phyloP scores from a whole-genome alignment of 2,888 invertebrate species.

The Ptychoptera contaminata region DNA sequence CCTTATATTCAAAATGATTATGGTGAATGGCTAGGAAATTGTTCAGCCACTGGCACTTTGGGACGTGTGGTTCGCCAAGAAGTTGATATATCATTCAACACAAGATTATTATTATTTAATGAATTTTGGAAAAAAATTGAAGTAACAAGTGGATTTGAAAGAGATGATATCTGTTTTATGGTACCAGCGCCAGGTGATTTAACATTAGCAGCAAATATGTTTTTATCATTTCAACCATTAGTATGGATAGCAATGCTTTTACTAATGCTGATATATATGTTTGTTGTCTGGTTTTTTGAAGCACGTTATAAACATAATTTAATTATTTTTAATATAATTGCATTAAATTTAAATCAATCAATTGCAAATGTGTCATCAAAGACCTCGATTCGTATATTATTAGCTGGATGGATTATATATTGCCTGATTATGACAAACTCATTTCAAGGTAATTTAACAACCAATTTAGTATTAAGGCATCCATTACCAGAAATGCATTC shows the following conservation, averaged over 20 bases:
- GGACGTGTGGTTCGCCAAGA: conserved; percentile 16
- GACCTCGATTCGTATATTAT: conserved; percentile 17
- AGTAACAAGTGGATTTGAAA: conserved; percentile 34
- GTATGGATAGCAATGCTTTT: conserved; percentile 20
- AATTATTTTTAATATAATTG: not conserved
- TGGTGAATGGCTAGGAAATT: conserved; percentile 12
- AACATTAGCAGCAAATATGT: conserved; percentile 32
- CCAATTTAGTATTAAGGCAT: conserved; percentile 22
- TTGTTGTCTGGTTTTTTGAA: not conserved
- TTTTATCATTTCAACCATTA: conserved; percentile 20
- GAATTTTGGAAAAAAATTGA: conserved; percentile 36
- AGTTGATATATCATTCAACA: conserved; percentile 36
- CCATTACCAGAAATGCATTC: conserved; percentile 22
- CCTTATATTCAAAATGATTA: conserved; percentile 10
- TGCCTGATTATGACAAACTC: conserved; percentile 24
- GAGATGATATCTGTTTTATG: conserved; percentile 40
- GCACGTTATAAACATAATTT: not conserved
- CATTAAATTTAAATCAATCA: conserved; percentile 17
- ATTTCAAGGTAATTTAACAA: conserved; percentile 26
- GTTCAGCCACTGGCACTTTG: conserved; percentile 18
- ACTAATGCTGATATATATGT: not conserved
- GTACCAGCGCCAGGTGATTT: conserved; percentile 35
- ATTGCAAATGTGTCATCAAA: conserved; percentile 11
- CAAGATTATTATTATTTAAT: conserved; percentile 34
- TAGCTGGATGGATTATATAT: conserved; percentile 24